Evolutionary conservation across 2,113 vertebrate species (phyloP), one percentile per base, ranked within the genome.

Genomic region (Acanthochromis polyacanthus): DNA sequence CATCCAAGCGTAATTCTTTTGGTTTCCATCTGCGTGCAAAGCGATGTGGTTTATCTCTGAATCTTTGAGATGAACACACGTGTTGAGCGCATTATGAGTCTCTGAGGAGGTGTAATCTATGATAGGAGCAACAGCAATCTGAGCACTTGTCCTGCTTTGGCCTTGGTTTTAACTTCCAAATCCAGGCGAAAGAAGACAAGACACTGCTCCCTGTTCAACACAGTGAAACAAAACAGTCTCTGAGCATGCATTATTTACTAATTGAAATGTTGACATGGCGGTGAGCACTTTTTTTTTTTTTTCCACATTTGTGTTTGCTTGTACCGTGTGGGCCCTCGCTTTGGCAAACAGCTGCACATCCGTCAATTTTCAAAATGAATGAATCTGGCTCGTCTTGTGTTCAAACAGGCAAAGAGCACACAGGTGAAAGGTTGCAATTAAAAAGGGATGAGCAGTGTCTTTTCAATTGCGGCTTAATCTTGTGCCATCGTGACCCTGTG

Each of bases 91-190:
- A 84, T 89, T 88, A 89, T 20, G 71, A 77, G 66, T 88, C 85
- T 86, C 91, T 43, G 61, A 82, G 88, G 86, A 84, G 80, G 52
- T 76, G 76, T 90, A 81, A 92, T 91, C 86, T 85, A 59, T 55
- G 68, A 79, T 75, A 72, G 78, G 56, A 87, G 75, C 74, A 76
- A 65, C 68, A 78, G 81, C 77, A 85, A 71, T 83, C 63, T 65
- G 50, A 86, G 38, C 52, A 45, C 61, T 52, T 57, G 51, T 66
- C 48, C 48, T 72, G 62, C 62, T 78, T 66, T 62, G 70, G 30
- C 61, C 46, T 79, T 65, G 46, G 36, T 6, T 6, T 80, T 57
- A 53, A 46, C 53, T 76, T 43, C 23, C 36, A 75, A 75, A 57
- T 48, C 36, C 40, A 61, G 17, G 16, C 45, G 53, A 62, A 74